Evolutionary conservation across 2,113 vertebrate genomes (phyloP).

Genomic region (Gadus macrocephalus): DNA sequence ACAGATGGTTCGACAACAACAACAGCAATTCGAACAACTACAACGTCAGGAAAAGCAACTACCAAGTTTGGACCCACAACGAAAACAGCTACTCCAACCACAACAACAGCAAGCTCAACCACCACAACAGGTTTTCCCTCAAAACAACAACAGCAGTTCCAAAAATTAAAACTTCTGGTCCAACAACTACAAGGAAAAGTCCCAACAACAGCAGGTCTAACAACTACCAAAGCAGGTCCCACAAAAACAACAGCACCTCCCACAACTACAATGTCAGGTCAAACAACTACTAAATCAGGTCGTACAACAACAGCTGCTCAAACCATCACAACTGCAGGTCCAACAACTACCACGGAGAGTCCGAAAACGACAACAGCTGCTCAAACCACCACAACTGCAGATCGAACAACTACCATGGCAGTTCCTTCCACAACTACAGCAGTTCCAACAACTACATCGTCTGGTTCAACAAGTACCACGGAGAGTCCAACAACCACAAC

Average conservation of each 20-base stretch:
- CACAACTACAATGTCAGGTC: background rate
- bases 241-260: background rate
- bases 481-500: too few relatives aligned
- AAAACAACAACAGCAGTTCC: background rate
- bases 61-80: too few relatives aligned
- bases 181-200: too few relatives aligned
- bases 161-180: too few relatives aligned
- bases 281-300: too few relatives aligned
- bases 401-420: background rate
- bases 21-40: background rate
- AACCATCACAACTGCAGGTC: too few relatives aligned
- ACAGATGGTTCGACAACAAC: background rate
- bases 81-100: too few relatives aligned
- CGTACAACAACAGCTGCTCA: too few relatives aligned
- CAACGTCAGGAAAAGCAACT: background rate
- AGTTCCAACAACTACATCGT: too few relatives aligned
- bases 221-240: background rate
- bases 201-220: background rate
- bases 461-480: too few relatives aligned
- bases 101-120: background rate
- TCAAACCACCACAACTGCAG: background rate
- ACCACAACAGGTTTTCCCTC: background rate
- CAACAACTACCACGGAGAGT: background rate
- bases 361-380: background rate
- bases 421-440: background rate